Conservation (phyloP, 1,140 invertebrate genomes). For the Zaprionus taronus region DNA sequence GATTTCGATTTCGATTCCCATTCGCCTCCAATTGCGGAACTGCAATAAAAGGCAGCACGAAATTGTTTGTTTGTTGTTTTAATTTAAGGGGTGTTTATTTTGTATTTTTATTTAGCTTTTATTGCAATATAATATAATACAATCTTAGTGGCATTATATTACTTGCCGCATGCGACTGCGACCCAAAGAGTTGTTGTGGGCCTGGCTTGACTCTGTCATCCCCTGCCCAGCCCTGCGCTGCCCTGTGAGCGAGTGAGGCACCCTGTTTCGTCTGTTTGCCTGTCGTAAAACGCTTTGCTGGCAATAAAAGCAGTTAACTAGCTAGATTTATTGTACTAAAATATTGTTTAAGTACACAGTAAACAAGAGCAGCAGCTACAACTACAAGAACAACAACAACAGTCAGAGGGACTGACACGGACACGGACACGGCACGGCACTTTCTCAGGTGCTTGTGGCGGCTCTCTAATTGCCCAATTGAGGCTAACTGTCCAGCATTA, state of each 20-base stretch:
- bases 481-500: constrained; percentile 35
- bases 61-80: constrained; percentile 74
- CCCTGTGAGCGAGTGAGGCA: not conserved
- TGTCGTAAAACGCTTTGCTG: constrained; percentile 82
- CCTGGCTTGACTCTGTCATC: constrained; percentile 13
- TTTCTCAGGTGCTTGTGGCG: constrained; percentile 70
- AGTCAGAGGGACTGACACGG: constrained; percentile 5
- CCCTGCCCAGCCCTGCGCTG: not conserved
- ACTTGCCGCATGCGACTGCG: constrained; percentile 49
- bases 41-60: constrained; percentile 55
- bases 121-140: constrained; percentile 73
- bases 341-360: constrained; percentile 76
- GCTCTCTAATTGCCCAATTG: constrained; percentile 51
- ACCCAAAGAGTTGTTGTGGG: constrained; percentile 56
- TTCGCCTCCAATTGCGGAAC: constrained; percentile 11
- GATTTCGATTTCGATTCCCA: constrained; percentile 25
- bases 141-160: constrained; percentile 67
- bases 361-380: constrained; percentile 56
- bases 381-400: constrained; percentile 26
- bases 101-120: constrained; percentile 73
- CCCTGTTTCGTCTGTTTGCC: constrained; percentile 52
- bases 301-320: constrained; percentile 83
- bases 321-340: constrained; percentile 83
- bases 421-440: constrained; percentile 47
- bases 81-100: constrained; percentile 78